Conservation (phyloP, 53 echinoderm and acorn worm species). For the Temnopleurus reevesii region DNA sequence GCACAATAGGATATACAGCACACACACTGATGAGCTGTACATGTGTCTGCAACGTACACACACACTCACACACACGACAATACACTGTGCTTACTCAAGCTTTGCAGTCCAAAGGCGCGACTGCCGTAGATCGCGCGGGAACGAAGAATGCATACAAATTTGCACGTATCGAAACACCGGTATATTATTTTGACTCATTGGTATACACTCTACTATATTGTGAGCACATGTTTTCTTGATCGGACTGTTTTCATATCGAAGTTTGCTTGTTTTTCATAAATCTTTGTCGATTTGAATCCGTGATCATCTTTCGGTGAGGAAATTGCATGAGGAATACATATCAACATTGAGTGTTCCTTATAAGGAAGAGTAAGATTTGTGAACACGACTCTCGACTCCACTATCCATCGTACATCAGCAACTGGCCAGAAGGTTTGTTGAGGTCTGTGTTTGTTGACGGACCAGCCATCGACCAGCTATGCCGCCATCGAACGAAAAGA, state of each 20-base stretch:
- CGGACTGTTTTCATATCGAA: background rate
- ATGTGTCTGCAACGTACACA: background rate
- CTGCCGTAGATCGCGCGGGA: background rate
- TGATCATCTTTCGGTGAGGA: background rate
- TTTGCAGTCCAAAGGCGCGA: conserved; percentile 10
- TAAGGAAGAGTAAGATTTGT: conserved; percentile 15
- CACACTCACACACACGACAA: background rate
- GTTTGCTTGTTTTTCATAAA: background rate
- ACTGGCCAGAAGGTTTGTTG: no score
- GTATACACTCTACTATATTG: background rate
- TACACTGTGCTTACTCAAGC: background rate
- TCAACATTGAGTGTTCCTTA: conserved; percentile 38
- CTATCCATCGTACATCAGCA: background rate
- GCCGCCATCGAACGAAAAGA: conserved; percentile 54
- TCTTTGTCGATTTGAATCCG: background rate
- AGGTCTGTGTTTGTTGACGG: no score
- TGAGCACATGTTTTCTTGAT: conserved; percentile 2
- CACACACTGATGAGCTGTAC: background rate
- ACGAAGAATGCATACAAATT: conserved; percentile 26
- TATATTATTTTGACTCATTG: background rate
- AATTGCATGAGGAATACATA: background rate
- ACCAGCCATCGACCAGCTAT: background rate
- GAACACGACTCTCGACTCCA: background rate
- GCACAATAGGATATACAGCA: background rate
- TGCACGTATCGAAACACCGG: background rate